phyloP scores from a whole-genome alignment of 2,113 vertebrate species.

The Amazona vittata region DNA sequence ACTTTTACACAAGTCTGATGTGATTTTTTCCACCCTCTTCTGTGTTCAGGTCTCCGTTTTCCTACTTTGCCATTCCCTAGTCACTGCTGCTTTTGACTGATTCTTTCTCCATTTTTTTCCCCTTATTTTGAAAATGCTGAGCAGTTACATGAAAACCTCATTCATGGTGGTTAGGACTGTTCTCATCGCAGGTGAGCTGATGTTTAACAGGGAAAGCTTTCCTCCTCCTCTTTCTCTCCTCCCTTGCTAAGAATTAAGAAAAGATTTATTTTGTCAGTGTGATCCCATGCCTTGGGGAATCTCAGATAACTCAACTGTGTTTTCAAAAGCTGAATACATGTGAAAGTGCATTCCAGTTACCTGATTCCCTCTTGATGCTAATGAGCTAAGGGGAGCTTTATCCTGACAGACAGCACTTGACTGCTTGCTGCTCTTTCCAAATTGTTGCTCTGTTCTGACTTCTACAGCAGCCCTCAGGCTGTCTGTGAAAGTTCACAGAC shows the following conservation, averaged over 20 bases:
- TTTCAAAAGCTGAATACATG: neutral
- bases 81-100: neutral
- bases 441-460: neutral
- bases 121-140: neutral
- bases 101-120: neutral
- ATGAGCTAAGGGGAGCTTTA: conserved; percentile 10
- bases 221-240: neutral
- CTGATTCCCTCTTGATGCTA: neutral
- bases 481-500: neutral
- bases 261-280: neutral
- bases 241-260: neutral
- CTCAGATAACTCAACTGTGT: neutral
- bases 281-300: neutral
- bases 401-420: neutral
- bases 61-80: neutral
- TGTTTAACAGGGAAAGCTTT: neutral
- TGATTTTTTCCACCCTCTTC: neutral
- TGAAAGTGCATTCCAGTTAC: neutral
- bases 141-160: neutral
- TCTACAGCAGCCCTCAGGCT: neutral
- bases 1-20: neutral
- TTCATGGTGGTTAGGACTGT: neutral
- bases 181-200: neutral
- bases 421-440: conserved; percentile 5
- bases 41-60: neutral